These are phyloP conservation scores for Danionella cerebrum DNA, from an alignment of 2,113 vertebrate genomes.

Conservation along the genomic window DNA sequence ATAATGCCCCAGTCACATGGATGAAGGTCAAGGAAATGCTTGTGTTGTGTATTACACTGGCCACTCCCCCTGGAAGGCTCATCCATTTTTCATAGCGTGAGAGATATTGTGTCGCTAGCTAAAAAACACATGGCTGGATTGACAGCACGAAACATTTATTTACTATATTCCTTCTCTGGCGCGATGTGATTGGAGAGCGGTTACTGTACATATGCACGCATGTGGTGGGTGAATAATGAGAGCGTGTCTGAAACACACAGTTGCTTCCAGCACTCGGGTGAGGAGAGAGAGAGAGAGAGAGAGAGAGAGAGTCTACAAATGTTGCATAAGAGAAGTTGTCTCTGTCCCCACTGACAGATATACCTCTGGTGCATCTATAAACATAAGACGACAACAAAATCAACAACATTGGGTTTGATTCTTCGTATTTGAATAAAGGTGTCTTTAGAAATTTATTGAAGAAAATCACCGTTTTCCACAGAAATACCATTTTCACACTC, in stretches of 20 bases:
- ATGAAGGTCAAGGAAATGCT: slow-evolving; percentile 35
- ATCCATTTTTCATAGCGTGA: slow-evolving; percentile 32
- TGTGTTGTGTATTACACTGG: slow-evolving; percentile 6
- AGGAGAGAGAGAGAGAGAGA: not conserved
- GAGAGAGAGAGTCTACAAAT: slow-evolving; percentile 16
- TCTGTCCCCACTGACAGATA: too few species aligned
- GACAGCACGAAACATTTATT: slow-evolving; percentile 34
- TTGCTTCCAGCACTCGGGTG: slow-evolving; percentile 16
- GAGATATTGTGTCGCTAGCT: slow-evolving; percentile 25
- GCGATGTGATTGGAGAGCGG: not conserved
- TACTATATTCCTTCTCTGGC: slow-evolving; percentile 2
- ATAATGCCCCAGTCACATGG: slow-evolving; percentile 17
- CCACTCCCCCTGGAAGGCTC: too few species aligned
- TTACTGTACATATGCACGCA: slow-evolving; percentile 21
- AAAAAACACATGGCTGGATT: not conserved
- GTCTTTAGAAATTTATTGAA: too few species aligned
- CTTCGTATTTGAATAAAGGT: too few species aligned
- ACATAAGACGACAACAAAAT: too few species aligned
- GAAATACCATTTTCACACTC: too few species aligned
- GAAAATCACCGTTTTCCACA: too few species aligned
- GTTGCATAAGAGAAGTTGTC: slow-evolving; percentile 31
- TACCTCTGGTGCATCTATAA: too few species aligned
- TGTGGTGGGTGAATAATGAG: slow-evolving; percentile 33
- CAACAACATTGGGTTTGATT: too few species aligned
- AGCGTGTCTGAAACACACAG: not conserved